Evolutionary conservation across 2,888 invertebrate genomes (phyloP), one percentile per base, ranked within the genome.

Genomic region (Pimpla rufipes): DNA sequence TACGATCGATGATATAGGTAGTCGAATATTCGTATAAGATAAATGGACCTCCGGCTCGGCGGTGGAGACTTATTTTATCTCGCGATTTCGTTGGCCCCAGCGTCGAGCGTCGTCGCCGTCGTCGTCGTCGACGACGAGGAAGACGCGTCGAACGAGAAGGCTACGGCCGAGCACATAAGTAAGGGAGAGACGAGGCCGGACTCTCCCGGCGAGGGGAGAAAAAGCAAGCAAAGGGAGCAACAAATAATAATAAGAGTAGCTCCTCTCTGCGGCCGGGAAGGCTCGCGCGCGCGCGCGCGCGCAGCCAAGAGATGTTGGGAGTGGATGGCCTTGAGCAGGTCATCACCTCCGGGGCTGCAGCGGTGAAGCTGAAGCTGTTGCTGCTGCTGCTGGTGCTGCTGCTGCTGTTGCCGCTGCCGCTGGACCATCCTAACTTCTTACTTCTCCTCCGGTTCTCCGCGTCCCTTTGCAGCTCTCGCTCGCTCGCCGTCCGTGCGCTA

Each of bases 291-390:
- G 85, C 45, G 80, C 76, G 87, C 85, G 85, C 81, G 75, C 71
- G 87, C 87, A 87, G 87, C 81, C 89, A 88, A 87, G 89, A 87
- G 89, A 90, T 89, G 87, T 88, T 88, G 88, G 88, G 90, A 92
- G 92, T 91, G 91, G 92, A 91, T 92, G 92, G 92, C 92, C 92
- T 92, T 92, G 92, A 92, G 92, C 92, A 92, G 92, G 92, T 92
- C 92, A 92, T 92, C 92, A 92, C 92, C 92, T 92, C 92, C 91
- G 91, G 89, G 88, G 87, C 88, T 88, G 89, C 88, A 87, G 85
- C 81, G 18, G 78, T 67, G 75, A 81, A 73, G 81, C 73, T 84
- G 84, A 75, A 71, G 84, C 77, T 79, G 80, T 55, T 76, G 75
- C 66, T 45, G 80, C 73, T 74, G 71, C 57, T 68, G 78, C 59